Conservation (phyloP, 2,113 vertebrate genomes). For the Hydrolagus affinis region DNA sequence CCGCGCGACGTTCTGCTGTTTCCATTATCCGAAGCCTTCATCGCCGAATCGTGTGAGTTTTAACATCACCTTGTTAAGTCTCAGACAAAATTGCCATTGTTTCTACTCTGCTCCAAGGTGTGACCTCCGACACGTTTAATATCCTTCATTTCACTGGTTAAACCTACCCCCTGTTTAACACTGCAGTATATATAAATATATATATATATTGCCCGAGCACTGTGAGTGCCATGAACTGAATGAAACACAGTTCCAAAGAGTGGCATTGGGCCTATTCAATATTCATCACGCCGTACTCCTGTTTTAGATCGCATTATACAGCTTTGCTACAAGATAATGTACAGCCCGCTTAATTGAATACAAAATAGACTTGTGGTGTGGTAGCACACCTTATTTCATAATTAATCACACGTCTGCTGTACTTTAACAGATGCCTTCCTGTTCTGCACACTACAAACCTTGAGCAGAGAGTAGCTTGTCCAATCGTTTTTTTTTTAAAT, state of each 20-base stretch:
- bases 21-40: conserved; percentile 19
- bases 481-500: neutral
- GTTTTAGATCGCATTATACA: neutral
- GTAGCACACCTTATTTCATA: conserved; percentile 14
- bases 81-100: conserved; percentile 11
- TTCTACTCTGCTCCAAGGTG: neutral
- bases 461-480: neutral
- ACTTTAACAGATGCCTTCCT: conserved; percentile 24
- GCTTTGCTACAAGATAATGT: neutral
- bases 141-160: neutral
- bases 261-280: conserved; percentile 7
- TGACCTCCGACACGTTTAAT: conserved; percentile 27
- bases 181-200: no score
- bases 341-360: conserved; percentile 14
- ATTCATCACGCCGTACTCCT: neutral
- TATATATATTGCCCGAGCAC: neutral
- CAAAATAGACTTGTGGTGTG: conserved; percentile 21
- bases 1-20: neutral
- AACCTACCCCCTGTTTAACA: neutral
- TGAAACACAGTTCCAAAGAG: neutral
- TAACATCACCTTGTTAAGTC: neutral
- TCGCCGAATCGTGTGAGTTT: neutral
- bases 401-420: conserved; percentile 24
- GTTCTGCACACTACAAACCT: neutral
- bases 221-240: neutral